These are phyloP conservation scores for Phytoseiulus persimilis DNA, from an alignment of 2,888 invertebrate species.

Conservation along the genomic window DNA sequence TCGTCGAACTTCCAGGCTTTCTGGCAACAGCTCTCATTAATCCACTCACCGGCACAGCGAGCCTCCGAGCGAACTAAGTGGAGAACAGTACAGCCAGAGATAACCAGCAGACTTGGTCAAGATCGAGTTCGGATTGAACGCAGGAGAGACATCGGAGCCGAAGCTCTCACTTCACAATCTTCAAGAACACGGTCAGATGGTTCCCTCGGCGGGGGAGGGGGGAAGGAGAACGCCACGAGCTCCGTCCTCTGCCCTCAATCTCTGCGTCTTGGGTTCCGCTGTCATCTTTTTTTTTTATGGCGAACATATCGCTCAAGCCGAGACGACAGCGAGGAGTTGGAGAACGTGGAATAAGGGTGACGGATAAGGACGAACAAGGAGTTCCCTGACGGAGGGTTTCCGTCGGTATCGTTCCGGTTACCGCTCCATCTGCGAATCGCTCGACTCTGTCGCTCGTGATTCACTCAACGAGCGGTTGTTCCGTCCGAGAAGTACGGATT, in stretches of 20 bases:
- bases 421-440: neutral
- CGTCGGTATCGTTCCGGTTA: neutral
- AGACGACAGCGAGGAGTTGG: neutral
- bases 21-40: neutral
- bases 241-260: neutral
- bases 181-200: neutral
- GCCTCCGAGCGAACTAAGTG: neutral
- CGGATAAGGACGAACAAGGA: neutral
- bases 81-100: neutral
- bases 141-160: neutral
- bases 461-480: neutral
- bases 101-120: neutral
- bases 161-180: neutral
- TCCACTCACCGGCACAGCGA: neutral
- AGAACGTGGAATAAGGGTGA: neutral
- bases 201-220: neutral
- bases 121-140: neutral
- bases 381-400: neutral
- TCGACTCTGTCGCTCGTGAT: neutral
- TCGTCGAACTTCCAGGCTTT: neutral
- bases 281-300: neutral
- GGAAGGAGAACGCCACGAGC: neutral
- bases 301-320: neutral
- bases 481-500: too few species aligned
- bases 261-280: neutral